Percentiles rank a stretch among this genome's conserved stretches.
Evolutionary conservation across 2,888 invertebrate species (phyloP).

Genomic region (Zaprionus lineosus): DNA sequence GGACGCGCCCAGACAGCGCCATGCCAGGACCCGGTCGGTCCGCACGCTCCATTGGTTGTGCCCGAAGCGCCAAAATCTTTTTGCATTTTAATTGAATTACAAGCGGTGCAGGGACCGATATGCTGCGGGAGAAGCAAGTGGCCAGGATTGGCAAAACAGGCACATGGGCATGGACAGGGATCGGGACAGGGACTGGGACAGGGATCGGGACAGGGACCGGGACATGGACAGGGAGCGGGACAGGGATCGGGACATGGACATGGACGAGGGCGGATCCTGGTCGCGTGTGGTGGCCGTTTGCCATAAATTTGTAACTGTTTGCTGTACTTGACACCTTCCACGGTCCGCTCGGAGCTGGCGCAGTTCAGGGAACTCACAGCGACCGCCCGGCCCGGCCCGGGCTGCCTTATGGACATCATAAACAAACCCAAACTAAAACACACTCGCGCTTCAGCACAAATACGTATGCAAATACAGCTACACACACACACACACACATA

Average conservation of each 20-base stretch:
- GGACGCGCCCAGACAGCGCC: conserved; percentile 14
- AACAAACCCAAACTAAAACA: neutral
- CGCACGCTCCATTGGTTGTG: conserved; percentile 58
- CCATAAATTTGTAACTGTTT: conserved; percentile 74
- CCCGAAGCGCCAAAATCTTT: conserved; percentile 54
- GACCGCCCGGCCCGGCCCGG: neutral
- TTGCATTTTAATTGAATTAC: conserved; percentile 74
- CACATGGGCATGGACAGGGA: no score
- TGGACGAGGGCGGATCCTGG: conserved; percentile 22
- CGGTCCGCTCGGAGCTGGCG: conserved; percentile 32
- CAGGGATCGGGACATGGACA: neutral
- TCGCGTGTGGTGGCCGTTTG: conserved; percentile 55
- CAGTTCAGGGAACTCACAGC: conserved; percentile 11
- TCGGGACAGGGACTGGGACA: no score
- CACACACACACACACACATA: neutral
- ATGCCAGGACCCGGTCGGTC: conserved; percentile 6
- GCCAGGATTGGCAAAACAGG: no score
- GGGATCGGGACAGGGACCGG: conserved; percentile 12
- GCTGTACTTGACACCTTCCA: conserved; percentile 75
- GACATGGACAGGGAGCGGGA: neutral
- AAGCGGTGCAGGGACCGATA: conserved; percentile 30
- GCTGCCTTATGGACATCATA: conserved; percentile 10
- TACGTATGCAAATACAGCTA: neutral
- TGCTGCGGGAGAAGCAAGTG: no score
- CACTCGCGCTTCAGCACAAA: no score